Evolutionary conservation across 2,888 invertebrate species (phyloP), one percentile per base, ranked within the genome.

Genomic region (Holacanthella duospinosa): DNA sequence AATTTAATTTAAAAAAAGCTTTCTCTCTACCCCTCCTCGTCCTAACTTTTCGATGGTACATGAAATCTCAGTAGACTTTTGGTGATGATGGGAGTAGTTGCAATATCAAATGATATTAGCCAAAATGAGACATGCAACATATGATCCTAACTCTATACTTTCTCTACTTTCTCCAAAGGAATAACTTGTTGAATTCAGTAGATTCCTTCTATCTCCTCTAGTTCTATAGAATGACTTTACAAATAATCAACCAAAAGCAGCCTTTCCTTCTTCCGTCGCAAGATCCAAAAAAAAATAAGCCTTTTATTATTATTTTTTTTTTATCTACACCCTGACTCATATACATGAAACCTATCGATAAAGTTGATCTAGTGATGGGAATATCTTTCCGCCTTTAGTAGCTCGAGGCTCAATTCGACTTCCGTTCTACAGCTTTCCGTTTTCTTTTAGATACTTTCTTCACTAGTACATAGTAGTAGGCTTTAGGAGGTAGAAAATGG

Each of bases 111-210:
- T 9, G 48, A n/a, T n/a, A 48, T 48, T 48, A 48, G 12, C 21
- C 36, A n/a, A 36, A 36, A 16, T 9, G 21, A 9, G 48, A 48
- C 48, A 48, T 48, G 48, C 48, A 48, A 48, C 48, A 48, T 48
- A 48, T 48, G 48, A 48, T 48, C n/a, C 21, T 48, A 4, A 9
- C 12, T 21, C 12, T 48, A 16, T 21, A 16, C 48, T n/a, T 48
- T 48, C n/a, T 9, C 12, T 48, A 21, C 48, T 48, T 48, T 48
- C 48, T n/a, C 21, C 48, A 48, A 36, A 48, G 21, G 48, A 48
- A 48, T 16, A 48, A 48, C 48, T 48, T 48, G 48, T 48, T 48
- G 48, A 48, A 48, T 48, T 48, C n/a, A n/a, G n/a, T n/a, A 48
- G 12, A 9, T 21, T 48, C 21, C 48, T n/a, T 48, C 48, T 21